Evolutionary conservation across 1,140 invertebrate species (phyloP), one percentile per base, ranked within the genome.

Genomic region (Psix sp.): DNA sequence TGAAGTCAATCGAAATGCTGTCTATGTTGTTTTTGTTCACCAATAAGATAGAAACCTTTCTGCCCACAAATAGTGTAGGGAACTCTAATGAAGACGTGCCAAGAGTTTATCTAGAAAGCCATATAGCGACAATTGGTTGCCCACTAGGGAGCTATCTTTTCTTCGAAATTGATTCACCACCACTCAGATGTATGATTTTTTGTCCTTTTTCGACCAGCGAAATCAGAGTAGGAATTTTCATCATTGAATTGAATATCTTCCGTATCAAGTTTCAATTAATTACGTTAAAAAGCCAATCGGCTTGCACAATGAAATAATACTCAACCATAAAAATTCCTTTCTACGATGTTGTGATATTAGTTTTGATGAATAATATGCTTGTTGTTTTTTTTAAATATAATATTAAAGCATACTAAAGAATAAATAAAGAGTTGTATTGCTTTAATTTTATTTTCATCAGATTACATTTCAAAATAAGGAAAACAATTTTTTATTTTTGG

Each of bases 101-200:
- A 74, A 65, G 72, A 74, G 72, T 74, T 74, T 74, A 74, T 74
- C 72, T 74, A 68, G 65, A 63, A 74, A 65, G 46, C 72, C 72
- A 65, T 74, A 74, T 68, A 74, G 63, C 51, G 63, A 68, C 63
- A 68, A 74, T 74, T 74, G 72, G 72, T 65, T 43, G 11, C 63
- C 52, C 72, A 68, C 72, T 40, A 48, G 72, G 65, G 72, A 74
- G 59, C 57, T 63, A 65, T 74, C 65, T 43, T 52, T 74, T 74
- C 52, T 52, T 63, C 46, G 63, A 74, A 63, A 74, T 74, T 74
- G 71, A 74, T 74, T 74, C 63, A 38, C 63, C 57, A 67, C 63
- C 33, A 68, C 71, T 62, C 62, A 49, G 18, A 62, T 51, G 33
- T 63, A 67, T 73, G 54, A 75, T 77, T 66, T 75, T 71, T 59